These are phyloP conservation scores for Ochlodes sylvanus DNA, from an alignment of 2,888 invertebrate genomes.

Conservation along the genomic window DNA sequence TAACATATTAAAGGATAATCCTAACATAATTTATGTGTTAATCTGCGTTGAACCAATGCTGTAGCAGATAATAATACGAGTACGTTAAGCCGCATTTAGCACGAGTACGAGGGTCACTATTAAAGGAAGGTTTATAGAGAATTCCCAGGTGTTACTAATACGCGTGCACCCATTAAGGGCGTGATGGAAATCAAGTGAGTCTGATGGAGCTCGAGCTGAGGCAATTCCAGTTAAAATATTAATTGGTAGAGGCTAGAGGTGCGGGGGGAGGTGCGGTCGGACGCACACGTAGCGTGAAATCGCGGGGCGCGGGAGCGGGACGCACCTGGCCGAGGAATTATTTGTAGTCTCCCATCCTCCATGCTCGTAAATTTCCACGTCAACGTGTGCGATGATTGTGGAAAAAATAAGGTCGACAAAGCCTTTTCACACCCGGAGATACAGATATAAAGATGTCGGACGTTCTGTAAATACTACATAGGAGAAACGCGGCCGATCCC, in stretches of 20 bases:
- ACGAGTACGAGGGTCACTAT: not conserved
- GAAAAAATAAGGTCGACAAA: conserved; percentile 78
- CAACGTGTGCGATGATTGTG: conserved; percentile 83
- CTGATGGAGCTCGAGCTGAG: conserved; percentile 58
- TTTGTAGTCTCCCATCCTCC: conserved; percentile 83
- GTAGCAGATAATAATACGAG: conserved; percentile 9
- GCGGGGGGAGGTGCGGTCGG: conserved; percentile 51
- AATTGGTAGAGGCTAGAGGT: conserved; percentile 66
- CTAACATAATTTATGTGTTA: conserved; percentile 32
- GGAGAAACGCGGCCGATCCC: conserved; percentile 60
- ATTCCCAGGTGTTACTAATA: conserved; percentile 61
- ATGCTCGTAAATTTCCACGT: conserved; percentile 84
- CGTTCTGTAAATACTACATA: conserved; percentile 52
- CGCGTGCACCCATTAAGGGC: conserved; percentile 62
- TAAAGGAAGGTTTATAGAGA: conserved; percentile 48
- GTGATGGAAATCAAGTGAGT: conserved; percentile 58
- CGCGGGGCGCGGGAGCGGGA: conserved; percentile 74
- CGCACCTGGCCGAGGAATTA: conserved; percentile 78
- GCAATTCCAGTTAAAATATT: conserved; percentile 78
- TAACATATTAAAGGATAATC: conserved; percentile 52
- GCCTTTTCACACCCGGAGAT: conserved; percentile 75
- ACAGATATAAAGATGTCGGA: conserved; percentile 70
- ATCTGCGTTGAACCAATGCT: conserved; percentile 37
- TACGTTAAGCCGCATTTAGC: conserved; percentile 10
- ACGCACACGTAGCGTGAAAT: conserved; percentile 84